phyloP scores from a whole-genome alignment of 1,140 invertebrate genomes.

The Halotydeus destructor region DNA sequence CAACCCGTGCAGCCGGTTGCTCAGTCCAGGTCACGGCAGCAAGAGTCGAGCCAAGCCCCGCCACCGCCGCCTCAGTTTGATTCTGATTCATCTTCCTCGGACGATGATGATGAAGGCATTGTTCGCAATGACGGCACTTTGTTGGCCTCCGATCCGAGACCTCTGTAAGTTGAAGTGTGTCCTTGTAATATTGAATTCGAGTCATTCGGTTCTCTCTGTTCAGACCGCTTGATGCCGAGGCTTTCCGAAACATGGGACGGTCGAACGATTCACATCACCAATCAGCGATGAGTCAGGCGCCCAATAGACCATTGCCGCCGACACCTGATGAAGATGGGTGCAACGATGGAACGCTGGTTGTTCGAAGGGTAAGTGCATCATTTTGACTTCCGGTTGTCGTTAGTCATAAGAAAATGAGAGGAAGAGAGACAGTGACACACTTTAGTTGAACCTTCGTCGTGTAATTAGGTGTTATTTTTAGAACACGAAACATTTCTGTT shows the following conservation, averaged over 20 bases:
- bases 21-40: not conserved
- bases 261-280: not conserved
- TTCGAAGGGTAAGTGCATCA: slow-evolving; percentile 49
- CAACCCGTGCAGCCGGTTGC: slow-evolving; percentile 6
- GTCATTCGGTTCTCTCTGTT: no score
- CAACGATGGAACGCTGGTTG: slow-evolving; percentile 67
- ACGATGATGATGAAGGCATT: slow-evolving; percentile 29
- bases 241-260: not conserved
- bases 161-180: slow-evolving; percentile 47
- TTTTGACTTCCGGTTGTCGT: no score
- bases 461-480: no score
- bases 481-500: no score
- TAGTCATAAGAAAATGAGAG: no score
- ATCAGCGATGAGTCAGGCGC: slow-evolving; percentile 15
- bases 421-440: no score
- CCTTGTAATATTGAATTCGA: not conserved
- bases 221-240: not conserved
- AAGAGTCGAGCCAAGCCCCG: slow-evolving; percentile 6
- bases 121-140: slow-evolving; percentile 72
- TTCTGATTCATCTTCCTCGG: slow-evolving; percentile 27
- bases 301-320: slow-evolving; percentile 41
- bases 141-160: slow-evolving; percentile 82
- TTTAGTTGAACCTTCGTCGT: no score
- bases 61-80: slow-evolving; percentile 7
- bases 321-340: slow-evolving; percentile 45